phyloP scores from a whole-genome alignment of 2,888 invertebrate species.

The Eilema sororculum region DNA sequence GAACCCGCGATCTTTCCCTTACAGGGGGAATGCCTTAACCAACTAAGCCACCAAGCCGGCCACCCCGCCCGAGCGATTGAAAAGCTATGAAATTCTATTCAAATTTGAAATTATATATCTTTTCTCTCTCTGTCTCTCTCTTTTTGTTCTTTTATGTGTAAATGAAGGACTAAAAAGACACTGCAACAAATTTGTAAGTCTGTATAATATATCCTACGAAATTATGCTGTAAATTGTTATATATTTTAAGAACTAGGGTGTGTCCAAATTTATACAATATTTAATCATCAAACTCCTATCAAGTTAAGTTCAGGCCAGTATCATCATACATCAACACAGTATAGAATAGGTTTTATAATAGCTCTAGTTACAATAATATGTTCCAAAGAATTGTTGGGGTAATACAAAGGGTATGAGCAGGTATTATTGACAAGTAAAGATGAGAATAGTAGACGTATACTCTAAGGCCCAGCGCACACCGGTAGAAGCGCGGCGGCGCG shows the following conservation, averaged over 20 bases:
- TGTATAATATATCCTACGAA: conserved; percentile 24
- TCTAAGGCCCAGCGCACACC: no score
- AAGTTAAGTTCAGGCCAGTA: conserved; percentile 22
- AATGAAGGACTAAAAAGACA: neutral
- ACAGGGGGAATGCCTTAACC: no score
- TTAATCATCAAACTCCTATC: neutral
- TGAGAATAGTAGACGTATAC: no score
- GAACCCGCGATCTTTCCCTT: no score
- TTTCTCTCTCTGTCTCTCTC: no score
- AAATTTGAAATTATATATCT: no score
- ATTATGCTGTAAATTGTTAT: conserved; percentile 6
- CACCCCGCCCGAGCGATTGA: no score
- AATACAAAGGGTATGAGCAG: no score
- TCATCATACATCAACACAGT: conserved; percentile 17
- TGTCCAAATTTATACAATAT: neutral
- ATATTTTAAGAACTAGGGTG: neutral
- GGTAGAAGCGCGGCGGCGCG: no score
- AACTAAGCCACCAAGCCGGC: no score
- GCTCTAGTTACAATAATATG: conserved; percentile 1
- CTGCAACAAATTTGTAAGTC: conserved; percentile 23
- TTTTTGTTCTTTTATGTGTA: neutral
- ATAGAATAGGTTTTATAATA: neutral
- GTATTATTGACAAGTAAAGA: no score
- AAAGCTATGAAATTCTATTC: no score
- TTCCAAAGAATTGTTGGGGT: neutral